Base-by-base conservation (phyloP, 2,888 invertebrate species). In the Folsomia candida region DNA sequence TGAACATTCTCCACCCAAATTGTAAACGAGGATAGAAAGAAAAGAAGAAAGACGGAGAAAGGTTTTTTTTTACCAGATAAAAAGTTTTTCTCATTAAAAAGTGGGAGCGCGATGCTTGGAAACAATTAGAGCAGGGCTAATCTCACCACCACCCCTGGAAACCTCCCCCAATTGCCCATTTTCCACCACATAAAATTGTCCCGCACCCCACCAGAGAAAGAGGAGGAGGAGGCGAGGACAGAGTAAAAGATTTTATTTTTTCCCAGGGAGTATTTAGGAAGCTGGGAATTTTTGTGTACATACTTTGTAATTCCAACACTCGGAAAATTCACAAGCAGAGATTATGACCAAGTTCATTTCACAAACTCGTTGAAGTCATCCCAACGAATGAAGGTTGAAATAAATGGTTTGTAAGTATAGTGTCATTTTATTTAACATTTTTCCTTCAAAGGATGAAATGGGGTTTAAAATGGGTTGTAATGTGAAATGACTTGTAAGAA, bases 11-110 rank as follows among this genome's bases (percentile, higher is more conserved):
- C 14, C 37, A 14, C 14, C 37, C n/a, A n/a, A n/a, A 14, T 14
- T 37, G 37, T 37, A 37, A 37, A 37, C 37, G 14, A 37, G 14
- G 37, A 37, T 37, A 37, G 37, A 37, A 37, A 4, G 37, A 37
- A 37, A 4, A 9, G 37, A 18, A 54, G 54, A 54, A 54, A 54
- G 54, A 4, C 4, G 20, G 6, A 54, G 47, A 11, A 47, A 47
- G 47, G 22, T 20, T 54, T 4, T 14, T 54, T 54, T 18, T 54
- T 22, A 4, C 20, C 4, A 54, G 54, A 54, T 54, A 54, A 54
- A 37, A 54, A 54, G 54, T 54, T 54, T 54, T 54, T 54, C 54
- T 54, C 54, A 54, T 54, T 54, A 54, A 54, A 54, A 54, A 54
- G 20, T 54, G 54, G 18, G 20, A 54, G 54, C 18, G 54, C 4